These are phyloP conservation scores for Heliconius aoede DNA, from an alignment of 2,888 invertebrate genomes.

Conservation along the genomic window DNA sequence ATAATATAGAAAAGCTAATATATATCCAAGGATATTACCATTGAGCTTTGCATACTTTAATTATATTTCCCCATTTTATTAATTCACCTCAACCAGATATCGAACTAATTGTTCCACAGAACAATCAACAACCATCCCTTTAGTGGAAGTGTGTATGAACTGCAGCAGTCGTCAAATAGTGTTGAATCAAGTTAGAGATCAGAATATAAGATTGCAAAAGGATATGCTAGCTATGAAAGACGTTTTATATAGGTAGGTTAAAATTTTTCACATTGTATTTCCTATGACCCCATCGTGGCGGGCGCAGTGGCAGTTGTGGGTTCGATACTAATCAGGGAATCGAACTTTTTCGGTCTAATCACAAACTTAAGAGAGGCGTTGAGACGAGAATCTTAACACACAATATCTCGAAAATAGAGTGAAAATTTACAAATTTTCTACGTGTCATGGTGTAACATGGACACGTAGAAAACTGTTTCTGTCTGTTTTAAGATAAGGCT, in stretches of 20 bases:
- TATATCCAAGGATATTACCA: too few relatives aligned
- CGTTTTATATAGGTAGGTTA: slow-evolving; percentile 85
- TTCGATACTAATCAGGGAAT: background rate
- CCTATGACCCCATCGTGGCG: too few relatives aligned
- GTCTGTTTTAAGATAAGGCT: background rate
- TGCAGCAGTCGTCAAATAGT: slow-evolving; percentile 80
- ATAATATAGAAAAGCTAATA: too few relatives aligned
- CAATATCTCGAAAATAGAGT: background rate
- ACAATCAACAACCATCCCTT: slow-evolving; percentile 62
- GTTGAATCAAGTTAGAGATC: slow-evolving; percentile 76
- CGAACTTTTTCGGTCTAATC: background rate
- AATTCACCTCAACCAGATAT: background rate
- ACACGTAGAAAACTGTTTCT: too few relatives aligned
- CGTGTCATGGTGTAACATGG: too few relatives aligned
- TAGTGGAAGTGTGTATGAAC: slow-evolving; percentile 77
- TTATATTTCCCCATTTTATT: background rate
- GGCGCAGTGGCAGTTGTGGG: background rate
- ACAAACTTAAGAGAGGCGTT: background rate
- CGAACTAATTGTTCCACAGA: slow-evolving; percentile 50
- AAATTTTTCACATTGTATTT: too few relatives aligned
- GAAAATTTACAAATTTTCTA: too few relatives aligned
- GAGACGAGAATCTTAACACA: background rate
- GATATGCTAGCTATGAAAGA: slow-evolving; percentile 90
- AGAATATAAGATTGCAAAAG: slow-evolving; percentile 84
- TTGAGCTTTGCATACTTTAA: background rate